A percentile compares a stretch with the other conserved stretches of the same genome.
Evolutionary conservation across 2,113 vertebrate species (phyloP).

Genomic region (Barnardius zonarius): DNA sequence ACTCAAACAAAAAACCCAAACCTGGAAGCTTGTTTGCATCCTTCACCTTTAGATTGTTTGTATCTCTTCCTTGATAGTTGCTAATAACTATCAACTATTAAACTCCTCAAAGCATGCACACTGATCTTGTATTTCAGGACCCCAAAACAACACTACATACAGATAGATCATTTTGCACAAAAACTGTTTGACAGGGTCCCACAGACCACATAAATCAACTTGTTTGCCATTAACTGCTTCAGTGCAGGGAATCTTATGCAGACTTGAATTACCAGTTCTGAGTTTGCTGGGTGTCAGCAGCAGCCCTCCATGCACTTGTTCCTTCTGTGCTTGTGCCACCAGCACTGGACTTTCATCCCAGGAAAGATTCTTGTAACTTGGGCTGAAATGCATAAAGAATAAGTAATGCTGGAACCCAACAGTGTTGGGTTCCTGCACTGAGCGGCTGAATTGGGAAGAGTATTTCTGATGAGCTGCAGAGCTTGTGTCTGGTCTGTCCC

Average conservation of each 20-base stretch:
- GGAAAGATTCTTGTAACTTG: not conserved
- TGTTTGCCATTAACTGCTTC: not conserved
- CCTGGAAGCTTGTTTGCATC: not conserved
- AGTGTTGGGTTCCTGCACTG: rapidly evolving
- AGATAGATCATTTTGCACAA: not conserved
- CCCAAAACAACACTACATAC: rapidly evolving
- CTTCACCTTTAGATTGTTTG: not conserved
- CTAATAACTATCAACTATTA: not conserved
- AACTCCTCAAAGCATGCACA: not conserved
- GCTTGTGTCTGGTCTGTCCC: not conserved
- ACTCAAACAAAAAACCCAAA: not conserved
- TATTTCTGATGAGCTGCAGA: not conserved
- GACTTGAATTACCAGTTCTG: not conserved
- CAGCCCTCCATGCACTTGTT: not conserved
- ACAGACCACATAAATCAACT: not conserved
- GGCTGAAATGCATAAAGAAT: not conserved
- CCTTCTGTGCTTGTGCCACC: not conserved
- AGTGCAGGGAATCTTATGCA: not conserved
- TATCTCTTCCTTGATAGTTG: not conserved
- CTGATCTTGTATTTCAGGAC: not conserved
- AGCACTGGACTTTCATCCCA: not conserved
- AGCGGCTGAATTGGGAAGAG: not conserved
- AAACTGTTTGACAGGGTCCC: not conserved
- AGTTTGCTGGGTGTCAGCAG: not conserved
- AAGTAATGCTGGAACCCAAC: not conserved